phyloP scores from a whole-genome alignment of 2,888 invertebrate genomes.

The Galerucella pusilla region DNA sequence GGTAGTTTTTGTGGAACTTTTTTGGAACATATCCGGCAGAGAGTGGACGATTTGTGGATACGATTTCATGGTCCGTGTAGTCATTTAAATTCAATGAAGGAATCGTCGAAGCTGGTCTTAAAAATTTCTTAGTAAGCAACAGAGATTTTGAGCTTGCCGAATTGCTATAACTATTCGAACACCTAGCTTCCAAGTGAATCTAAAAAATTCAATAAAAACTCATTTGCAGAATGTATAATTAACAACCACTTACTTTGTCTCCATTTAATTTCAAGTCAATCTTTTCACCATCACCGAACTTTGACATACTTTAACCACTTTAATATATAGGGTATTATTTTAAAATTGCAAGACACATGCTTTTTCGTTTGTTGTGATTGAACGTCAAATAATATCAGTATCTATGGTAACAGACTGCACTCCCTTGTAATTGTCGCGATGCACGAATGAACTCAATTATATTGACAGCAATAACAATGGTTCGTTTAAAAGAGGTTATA shows the following conservation, averaged over 20 bases:
- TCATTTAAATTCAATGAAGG: constrained; percentile 52
- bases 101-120: constrained; percentile 58
- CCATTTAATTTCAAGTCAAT: constrained; percentile 45
- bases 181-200: constrained; percentile 58
- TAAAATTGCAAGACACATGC: constrained; percentile 7
- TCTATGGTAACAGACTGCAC: constrained; percentile 16
- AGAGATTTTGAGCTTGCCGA: constrained; percentile 57
- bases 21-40: constrained; percentile 57
- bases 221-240: background rate
- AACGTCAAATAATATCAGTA: constrained; percentile 12
- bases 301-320: constrained; percentile 17
- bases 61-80: background rate
- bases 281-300: background rate
- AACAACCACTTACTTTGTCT: constrained; percentile 44
- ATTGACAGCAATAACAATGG: background rate
- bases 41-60: constrained; percentile 54
- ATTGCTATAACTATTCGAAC: constrained; percentile 49
- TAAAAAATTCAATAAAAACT: constrained; percentile 43
- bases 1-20: constrained; percentile 46
- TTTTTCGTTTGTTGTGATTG: constrained; percentile 35
- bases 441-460: background rate
- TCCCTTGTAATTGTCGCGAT: background rate
- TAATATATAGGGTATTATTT: background rate
- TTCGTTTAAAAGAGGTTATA: too few species aligned
- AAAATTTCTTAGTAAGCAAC: constrained; percentile 52